Conservation (phyloP, 2,888 invertebrate genomes). For the Conomelus anceps region DNA sequence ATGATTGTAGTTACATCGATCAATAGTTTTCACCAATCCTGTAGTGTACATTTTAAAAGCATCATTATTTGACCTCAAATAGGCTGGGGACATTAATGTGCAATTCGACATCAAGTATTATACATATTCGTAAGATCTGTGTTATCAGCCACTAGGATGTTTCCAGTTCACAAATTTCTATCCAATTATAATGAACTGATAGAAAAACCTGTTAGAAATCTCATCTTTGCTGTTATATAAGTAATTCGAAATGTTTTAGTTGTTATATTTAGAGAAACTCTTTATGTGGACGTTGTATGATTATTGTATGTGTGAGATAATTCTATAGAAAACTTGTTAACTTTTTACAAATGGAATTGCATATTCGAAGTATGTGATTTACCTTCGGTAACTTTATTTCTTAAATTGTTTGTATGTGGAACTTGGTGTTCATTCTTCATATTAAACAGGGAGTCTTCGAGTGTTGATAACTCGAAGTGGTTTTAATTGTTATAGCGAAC, state of each 20-base stretch:
- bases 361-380: background rate
- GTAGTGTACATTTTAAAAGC: background rate
- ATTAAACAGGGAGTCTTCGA: background rate
- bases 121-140: background rate
- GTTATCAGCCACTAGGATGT: background rate
- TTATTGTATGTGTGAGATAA: background rate
- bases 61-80: background rate
- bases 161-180: background rate
- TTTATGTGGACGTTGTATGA: background rate
- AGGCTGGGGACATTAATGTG: constrained; percentile 4
- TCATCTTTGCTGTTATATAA: background rate
- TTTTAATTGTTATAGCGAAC: background rate
- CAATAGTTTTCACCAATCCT: background rate
- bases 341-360: background rate
- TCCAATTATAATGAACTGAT: background rate
- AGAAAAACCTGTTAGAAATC: background rate
- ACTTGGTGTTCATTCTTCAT: background rate
- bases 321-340: background rate
- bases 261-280: background rate
- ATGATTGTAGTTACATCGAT: background rate
- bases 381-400: background rate
- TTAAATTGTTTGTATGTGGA: background rate
- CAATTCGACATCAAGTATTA: background rate
- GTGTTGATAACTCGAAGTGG: background rate
- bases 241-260: background rate